Base-by-base conservation (phyloP, 2,888 invertebrate species). In the Coremacera marginata region DNA sequence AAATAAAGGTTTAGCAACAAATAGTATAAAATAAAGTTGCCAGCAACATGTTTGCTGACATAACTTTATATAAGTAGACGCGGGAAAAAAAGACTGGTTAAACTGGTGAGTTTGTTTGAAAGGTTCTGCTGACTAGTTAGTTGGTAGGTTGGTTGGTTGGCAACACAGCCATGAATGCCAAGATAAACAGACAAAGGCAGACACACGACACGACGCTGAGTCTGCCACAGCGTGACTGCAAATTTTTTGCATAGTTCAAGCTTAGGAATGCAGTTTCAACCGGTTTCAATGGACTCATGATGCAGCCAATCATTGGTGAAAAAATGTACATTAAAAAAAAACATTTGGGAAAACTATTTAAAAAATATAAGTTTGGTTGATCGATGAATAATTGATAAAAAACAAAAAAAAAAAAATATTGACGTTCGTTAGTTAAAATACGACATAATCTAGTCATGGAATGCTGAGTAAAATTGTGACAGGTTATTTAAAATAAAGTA, bases 221-320 rank as follows among this genome's bases (percentile, higher is more conserved):
- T 73, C 67, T 51, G 34, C 55, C 16, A 67, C 65, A 74, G 74
- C 74, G 67, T 74, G 74, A 74, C 74, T 67, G 74, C 67, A 55
- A 55, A 74, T 74, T 67, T 74, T 67, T 67, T 67, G 67, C 65
- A 67, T 74, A 74, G 37, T 74, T 74, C n/a, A 8, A 74, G 67
- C 57, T n/a, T 9, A 65, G 67, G 74, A 74, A 74, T 74, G 74
- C 55, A 37, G 74, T 52, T 19, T 27, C 37, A 49, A 74, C 74
- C 55, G 74, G 74, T 74, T 67, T 16, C 37, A 27, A 19, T 11
- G 25, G 27, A 25, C 25, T 22, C 25, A 19, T 25, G 25, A 11
- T 25, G 57, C 57, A 27, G 7, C 57, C 57, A 44, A 44, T 44
- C 44, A 44, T 44, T 44, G 14, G 44, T 11, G 37, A 37, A 37